Evolutionary conservation across 2,797 vertebrate genomes (phyloP), one percentile per base, ranked within the genome.

Genomic region (Pelobates cultripes): DNA sequence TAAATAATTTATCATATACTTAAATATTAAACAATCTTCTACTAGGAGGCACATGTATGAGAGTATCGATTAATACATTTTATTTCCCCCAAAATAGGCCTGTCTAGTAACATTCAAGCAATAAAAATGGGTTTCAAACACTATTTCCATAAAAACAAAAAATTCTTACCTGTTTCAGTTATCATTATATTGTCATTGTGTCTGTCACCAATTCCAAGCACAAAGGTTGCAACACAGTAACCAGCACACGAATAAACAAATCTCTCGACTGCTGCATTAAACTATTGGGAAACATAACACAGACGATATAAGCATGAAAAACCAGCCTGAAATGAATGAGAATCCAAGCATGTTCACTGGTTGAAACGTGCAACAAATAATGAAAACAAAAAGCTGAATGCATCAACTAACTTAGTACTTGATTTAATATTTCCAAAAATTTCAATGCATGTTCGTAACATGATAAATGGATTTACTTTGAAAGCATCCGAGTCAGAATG

Each of bases 131-230:
- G 28, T 28, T 28, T 28, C 28, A 28, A 28, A 28, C 28, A 28
- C 28, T 28, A 28, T 28, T 28, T 28, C 28, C 28, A 28, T 28
- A 1, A 28, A 28, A 28, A 28, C n/a, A 28, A 2, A 28, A 28
- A 28, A 28, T 28, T 28, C 91, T 91, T 92, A 99, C 98, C 98
- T 73, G 96, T 94, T 86, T 99, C 98, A 15, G 98, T 99, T 92
- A 99, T 97, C 98, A 99, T 99, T 88, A 99, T 99, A 92, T 99
- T 99, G 92, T 99, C 98, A 3, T 99, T 99, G 90, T 99, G 98
- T 41, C 98, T 95, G 89, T 99, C 98, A 2, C 98, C 98, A 43
- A 99, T 99, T 15, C 98, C 98, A 86, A 99, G 95, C 75, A 99
- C 98, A 57, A 98, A 99, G 0, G 98, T 99, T 41, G 98, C 98